A percentile compares a stretch with the other conserved stretches of the same genome.
These are phyloP conservation scores for Metacarcinus magister DNA, from an alignment of 2,888 invertebrate species.

Conservation along the genomic window DNA sequence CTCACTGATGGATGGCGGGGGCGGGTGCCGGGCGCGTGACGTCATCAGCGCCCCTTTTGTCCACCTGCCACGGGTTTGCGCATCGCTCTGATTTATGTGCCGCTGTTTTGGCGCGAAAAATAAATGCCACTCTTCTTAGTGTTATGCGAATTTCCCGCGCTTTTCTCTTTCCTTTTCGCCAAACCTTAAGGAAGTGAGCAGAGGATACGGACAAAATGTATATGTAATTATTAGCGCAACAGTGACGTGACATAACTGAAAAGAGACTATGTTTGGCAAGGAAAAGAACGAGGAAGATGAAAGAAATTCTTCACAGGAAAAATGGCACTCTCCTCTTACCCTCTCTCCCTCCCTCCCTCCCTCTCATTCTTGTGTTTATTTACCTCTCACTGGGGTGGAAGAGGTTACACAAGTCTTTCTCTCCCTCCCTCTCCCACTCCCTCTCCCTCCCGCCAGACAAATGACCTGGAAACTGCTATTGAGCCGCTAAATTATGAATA, in stretches of 20 bases:
- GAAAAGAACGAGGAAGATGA: no score
- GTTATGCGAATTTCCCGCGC: not conserved
- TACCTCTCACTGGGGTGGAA: no score
- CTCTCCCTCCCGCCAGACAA: not conserved
- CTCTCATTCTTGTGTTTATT: no score
- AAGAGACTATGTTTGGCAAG: no score
- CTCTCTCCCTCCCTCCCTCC: no score
- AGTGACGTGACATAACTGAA: no score
- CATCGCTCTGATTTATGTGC: not conserved
- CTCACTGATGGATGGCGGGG: constrained; percentile 9
- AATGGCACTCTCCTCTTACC: no score
- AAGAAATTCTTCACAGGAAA: no score
- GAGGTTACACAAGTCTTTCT: no score
- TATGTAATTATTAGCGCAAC: no score
- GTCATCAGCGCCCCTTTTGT: not conserved
- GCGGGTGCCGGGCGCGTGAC: not conserved
- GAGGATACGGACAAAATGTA: not conserved
- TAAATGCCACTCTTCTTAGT: not conserved
- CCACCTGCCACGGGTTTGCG: not conserved
- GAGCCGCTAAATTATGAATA: constrained; percentile 4
- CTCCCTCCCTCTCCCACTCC: not conserved
- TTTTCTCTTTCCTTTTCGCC: not conserved
- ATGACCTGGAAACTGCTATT: constrained; percentile 10
- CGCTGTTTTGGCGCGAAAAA: not conserved
- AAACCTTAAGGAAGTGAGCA: not conserved